phyloP scores from a whole-genome alignment of 2,888 invertebrate genomes.

The Auanema sp. region DNA sequence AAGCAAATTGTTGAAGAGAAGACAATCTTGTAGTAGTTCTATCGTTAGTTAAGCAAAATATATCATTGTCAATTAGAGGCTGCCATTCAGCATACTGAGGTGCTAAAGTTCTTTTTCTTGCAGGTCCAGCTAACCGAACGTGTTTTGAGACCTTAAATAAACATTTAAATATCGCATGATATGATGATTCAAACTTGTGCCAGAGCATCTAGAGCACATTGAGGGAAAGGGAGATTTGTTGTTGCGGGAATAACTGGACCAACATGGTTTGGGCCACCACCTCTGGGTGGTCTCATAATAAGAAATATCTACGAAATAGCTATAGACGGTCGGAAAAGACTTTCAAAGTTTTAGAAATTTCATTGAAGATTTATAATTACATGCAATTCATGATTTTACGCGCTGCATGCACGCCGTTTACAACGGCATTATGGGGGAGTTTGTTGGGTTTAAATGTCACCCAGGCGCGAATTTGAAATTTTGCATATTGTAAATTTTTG shows the following conservation, averaged over 20 bases:
- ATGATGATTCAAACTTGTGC: constrained; percentile 10
- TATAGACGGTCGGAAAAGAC: no score
- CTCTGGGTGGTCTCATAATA: neutral
- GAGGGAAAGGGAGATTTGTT: constrained; percentile 10
- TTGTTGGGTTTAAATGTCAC: no score
- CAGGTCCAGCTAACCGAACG: constrained; percentile 13
- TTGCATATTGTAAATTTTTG: no score
- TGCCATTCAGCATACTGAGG: constrained; percentile 33
- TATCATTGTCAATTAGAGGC: constrained; percentile 34
- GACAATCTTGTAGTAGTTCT: constrained; percentile 29
- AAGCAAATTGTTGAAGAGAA: constrained; percentile 28
- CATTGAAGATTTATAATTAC: no score
- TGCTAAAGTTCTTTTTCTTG: constrained; percentile 5
- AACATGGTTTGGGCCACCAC: constrained; percentile 1
- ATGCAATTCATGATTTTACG: no score
- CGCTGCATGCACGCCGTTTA: no score
- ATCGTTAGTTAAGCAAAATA: constrained; percentile 37
- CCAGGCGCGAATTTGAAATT: no score
- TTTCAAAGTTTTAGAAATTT: no score
- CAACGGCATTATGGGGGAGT: no score
- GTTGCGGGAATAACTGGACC: constrained; percentile 5
- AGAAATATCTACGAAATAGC: no score
- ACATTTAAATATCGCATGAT: neutral
- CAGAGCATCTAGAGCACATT: constrained; percentile 12
- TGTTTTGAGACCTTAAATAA: constrained; percentile 26